Base-by-base conservation (phyloP, 2,888 invertebrate species). In the Eupithecia subumbrata region DNA sequence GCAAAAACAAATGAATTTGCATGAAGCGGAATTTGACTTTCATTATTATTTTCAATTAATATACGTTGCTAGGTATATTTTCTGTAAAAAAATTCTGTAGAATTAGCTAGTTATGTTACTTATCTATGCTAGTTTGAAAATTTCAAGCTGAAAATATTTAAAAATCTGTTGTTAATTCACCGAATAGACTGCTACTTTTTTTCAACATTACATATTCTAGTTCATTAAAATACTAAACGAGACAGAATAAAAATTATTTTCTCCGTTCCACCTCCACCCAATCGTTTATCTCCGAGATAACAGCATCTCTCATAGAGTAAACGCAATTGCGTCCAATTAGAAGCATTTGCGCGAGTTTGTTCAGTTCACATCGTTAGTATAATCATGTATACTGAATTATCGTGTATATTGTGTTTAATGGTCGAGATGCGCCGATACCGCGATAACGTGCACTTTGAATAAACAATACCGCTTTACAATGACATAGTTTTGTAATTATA, bases 251-350 rank as follows among this genome's bases (percentile, higher is more conserved):
- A 56, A 56, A 11, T 60, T 5, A 25, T 14, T 14, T 25, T 60
- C 9, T 60, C 25, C 25, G 60, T 22, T 60, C 12, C 22, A 25
- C 12, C 22, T 60, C 12, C 22, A 25, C 12, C 22, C 11, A 22
- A 56, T 56, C 22, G 22, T 56, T 56, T 56, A 56, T 56, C 11
- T 60, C 74, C 73, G 77, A 85, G 91, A 91, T 92, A 89, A 86
- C 80, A 80, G 74, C 85, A 84, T 86, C 84, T 84, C 88, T 91
- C 91, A 92, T 92, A 91, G 91, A 86, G 84, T 72, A 75, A 88
- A 87, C 88, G 91, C 90, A 90, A 91, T 91, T 88, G 87, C 84
- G 83, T 85, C 90, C 91, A 93, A 94, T 94, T 94, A 94, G 88
- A 83, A 76, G 83, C 83, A 86, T 87, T 88, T 85, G 85, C 83